These are phyloP conservation scores for Argyra leucocephala DNA, from an alignment of 2,888 invertebrate species.

Conservation along the genomic window DNA sequence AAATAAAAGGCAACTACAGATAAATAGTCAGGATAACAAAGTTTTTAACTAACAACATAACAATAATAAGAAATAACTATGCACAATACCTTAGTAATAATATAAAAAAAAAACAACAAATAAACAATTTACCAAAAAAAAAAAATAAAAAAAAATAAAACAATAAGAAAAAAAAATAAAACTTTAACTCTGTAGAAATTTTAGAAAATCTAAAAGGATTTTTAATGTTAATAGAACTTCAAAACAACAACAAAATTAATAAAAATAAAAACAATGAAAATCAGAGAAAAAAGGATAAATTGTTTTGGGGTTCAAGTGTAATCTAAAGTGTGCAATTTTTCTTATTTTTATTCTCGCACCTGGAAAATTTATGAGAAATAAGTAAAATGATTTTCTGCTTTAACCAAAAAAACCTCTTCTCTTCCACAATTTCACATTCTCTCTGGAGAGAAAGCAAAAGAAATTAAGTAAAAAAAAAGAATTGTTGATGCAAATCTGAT, in stretches of 20 bases:
- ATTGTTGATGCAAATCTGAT: too few species aligned
- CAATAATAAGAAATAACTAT: too few species aligned
- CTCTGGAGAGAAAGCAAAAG: too few species aligned
- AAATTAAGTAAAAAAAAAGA: too few species aligned
- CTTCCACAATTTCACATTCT: too few species aligned
- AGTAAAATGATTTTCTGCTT: neutral
- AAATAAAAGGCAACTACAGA: too few species aligned
- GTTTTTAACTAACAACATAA: too few species aligned
- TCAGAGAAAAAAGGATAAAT: neutral
- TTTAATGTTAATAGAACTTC: conserved; percentile 6
- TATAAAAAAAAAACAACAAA: too few species aligned
- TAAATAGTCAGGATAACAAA: too few species aligned
- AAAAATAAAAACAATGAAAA: neutral
- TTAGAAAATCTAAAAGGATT: neutral
- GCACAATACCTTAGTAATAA: too few species aligned
- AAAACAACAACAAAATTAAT: neutral
- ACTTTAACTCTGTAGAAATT: neutral
- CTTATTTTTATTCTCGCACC: conserved; percentile 1
- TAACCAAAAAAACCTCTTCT: too few species aligned
- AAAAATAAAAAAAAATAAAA: neutral
- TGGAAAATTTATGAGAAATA: conserved; percentile 5
- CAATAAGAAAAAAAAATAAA: too few species aligned
- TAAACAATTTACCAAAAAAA: neutral
- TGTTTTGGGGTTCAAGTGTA: conserved; percentile 3
- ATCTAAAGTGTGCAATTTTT: conserved; percentile 6